Conservation (phyloP, 2,888 invertebrate species). For the Ophion ellenae region DNA sequence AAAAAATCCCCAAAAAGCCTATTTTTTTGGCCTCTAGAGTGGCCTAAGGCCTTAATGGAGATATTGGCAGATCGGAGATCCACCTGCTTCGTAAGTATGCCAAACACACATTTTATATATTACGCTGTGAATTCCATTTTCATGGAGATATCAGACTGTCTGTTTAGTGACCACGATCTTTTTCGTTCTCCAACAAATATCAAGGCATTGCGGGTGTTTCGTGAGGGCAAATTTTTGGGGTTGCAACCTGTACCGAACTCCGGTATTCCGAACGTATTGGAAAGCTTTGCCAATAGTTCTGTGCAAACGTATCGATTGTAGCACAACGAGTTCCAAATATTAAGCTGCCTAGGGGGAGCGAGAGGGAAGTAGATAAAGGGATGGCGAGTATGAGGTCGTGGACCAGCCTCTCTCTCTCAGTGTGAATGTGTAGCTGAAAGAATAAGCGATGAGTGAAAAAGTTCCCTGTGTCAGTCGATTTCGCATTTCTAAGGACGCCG, state of each 20-base stretch:
- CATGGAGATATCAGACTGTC: conserved; percentile 7
- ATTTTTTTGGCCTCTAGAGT: too few relatives aligned
- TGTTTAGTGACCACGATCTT: conserved; percentile 10
- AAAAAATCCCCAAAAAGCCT: too few relatives aligned
- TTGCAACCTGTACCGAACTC: not conserved
- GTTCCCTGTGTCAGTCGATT: conserved; percentile 41
- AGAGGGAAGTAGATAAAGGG: not conserved
- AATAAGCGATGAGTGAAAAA: conserved; percentile 7
- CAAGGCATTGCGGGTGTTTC: not conserved
- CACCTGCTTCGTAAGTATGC: not conserved
- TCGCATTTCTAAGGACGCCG: conserved; percentile 44
- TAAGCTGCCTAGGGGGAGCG: not conserved
- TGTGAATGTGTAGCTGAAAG: not conserved
- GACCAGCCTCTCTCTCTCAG: not conserved
- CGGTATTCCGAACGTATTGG: conserved; percentile 17
- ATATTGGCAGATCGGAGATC: not conserved
- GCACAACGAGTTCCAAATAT: conserved; percentile 13
- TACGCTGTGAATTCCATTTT: not conserved
- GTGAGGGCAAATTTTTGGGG: conserved; percentile 4
- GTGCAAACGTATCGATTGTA: conserved; percentile 25
- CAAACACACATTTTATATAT: not conserved
- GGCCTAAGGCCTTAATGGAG: too few relatives aligned
- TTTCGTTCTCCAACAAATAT: not conserved
- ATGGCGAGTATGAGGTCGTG: not conserved
- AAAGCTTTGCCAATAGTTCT: conserved; percentile 21